phyloP scores from a whole-genome alignment of 2,797 vertebrate genomes.

The Eremophila alpestris region DNA sequence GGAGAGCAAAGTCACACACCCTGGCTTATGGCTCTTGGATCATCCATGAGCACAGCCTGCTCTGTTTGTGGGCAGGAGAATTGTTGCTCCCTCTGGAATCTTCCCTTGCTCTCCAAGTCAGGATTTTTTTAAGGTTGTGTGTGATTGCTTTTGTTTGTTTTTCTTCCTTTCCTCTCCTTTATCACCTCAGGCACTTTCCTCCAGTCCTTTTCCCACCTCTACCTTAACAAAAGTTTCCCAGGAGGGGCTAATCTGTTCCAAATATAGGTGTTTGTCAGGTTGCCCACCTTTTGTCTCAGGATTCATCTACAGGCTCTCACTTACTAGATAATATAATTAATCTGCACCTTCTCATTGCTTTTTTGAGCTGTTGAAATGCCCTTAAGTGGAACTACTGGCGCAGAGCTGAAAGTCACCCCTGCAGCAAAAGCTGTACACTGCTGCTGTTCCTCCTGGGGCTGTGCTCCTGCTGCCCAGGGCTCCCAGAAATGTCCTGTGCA shows the following conservation, averaged over 20 bases:
- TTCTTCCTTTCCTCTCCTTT: not conserved
- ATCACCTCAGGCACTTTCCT: not conserved
- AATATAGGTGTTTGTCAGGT: not conserved
- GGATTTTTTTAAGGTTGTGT: not conserved
- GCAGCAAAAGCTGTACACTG: not conserved
- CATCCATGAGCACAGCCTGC: not conserved
- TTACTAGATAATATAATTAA: not conserved
- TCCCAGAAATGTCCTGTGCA: not conserved
- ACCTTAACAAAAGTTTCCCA: not conserved
- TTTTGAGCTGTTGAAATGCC: not conserved
- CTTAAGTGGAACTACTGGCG: not conserved
- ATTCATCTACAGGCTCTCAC: not conserved
- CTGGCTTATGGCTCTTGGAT: not conserved
- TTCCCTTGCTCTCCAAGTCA: not conserved
- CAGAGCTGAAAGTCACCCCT: not conserved
- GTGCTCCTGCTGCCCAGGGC: not conserved
- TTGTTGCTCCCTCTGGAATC: not conserved
- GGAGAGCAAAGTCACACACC: not conserved
- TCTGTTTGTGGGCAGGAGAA: not conserved
- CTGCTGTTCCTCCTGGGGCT: not conserved
- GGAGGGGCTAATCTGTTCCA: not conserved
- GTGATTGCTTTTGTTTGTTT: not conserved
- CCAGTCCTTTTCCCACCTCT: not conserved
- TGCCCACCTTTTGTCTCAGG: not conserved
- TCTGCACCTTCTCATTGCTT: not conserved